Evolutionary conservation across 2,888 invertebrate genomes (phyloP).

Genomic region (Amblyjoppa fuscipennis): DNA sequence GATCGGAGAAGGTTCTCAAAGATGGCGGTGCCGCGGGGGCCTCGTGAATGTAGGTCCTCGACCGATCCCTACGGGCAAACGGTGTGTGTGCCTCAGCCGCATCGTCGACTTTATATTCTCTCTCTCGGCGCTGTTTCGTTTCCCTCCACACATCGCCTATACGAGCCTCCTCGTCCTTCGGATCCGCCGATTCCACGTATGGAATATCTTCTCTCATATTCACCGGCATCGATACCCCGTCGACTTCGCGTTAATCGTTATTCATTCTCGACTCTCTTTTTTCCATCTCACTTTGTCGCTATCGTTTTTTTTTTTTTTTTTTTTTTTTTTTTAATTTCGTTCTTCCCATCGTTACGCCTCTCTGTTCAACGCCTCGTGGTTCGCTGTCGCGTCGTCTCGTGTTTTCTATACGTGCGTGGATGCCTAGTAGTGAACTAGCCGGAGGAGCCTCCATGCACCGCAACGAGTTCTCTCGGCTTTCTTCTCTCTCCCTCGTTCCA

Average conservation of each 20-base stretch:
- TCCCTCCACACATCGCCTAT: constrained; percentile 3
- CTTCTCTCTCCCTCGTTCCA: constrained; percentile 58
- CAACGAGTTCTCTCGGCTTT: constrained; percentile 43
- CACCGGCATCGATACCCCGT: constrained; percentile 22
- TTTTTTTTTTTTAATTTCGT: constrained; percentile 38
- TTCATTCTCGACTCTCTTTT: constrained; percentile 34
- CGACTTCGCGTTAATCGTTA: constrained; percentile 13
- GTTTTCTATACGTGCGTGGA: constrained; percentile 14
- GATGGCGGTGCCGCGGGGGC: constrained; percentile 80
- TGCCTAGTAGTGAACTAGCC: constrained; percentile 14
- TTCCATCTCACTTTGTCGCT: constrained; percentile 41
- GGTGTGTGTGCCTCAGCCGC: constrained; percentile 23
- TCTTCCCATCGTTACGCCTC: constrained; percentile 47
- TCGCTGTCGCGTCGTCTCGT: constrained; percentile 35
- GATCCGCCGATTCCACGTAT: constrained; percentile 19
- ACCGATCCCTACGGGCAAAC: constrained; percentile 78
- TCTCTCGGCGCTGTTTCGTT: constrained; percentile 1
- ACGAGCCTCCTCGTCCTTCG: neutral
- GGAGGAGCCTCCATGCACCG: constrained; percentile 25
- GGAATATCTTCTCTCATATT: constrained; percentile 37
- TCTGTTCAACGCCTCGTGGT: constrained; percentile 52
- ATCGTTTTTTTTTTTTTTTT: constrained; percentile 35
- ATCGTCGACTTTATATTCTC: constrained; percentile 35
- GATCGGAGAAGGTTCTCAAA: constrained; percentile 78
- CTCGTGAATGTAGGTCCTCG: constrained; percentile 85